Base-by-base conservation (phyloP, 2,113 vertebrate genomes). In the Pyrgilauda ruficollis region DNA sequence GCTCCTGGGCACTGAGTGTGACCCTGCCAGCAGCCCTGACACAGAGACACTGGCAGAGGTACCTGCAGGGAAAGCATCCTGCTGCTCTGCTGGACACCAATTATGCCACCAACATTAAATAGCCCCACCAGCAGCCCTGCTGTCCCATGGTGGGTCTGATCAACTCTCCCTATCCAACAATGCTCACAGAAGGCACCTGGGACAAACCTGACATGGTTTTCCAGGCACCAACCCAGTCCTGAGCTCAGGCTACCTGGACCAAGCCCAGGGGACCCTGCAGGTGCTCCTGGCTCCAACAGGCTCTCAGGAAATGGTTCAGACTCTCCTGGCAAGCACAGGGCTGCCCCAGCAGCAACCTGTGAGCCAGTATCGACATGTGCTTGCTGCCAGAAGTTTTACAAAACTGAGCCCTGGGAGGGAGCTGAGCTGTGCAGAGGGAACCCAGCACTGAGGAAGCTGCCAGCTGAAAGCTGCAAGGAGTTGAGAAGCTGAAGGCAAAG, bases 401-500 rank as follows among this genome's bases (percentile, higher is more conserved):
- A 78, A 93, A 93, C 59, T 30, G 81, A 84, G 92, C 47, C 47
- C 76, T 58, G 70, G 70, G 46, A 93, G 70, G 80, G 61, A 96
- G 80, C 50, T 52, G 91, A 68, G 50, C 58, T 35, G 91, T 64
- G 94, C 10, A 1, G 56, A 69, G 47, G 58, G 85, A 92, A 88
- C 59, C 61, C 20, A 63, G 50, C 63, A 77, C 83, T 1, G 0
- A 69, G 76, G 84, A 84, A 81, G 64, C 73, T 94, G 83, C 76
- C 83, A 86, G 86, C 66, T 11, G 1, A 76, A 81, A 89, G 87
- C 69, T 90, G 87, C 78, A 28, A 75, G 62, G 61, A 94, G 52
- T 1, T 70, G 56, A 87, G 93, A 84, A 87, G 92, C 87, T 89
- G 59, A 89, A 93, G 92, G 92, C 81, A 11, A 95, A 87, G 81